These are phyloP conservation scores for Sapajus apella DNA, from an alignment of 2,113 vertebrate species.

Conservation along the genomic window DNA sequence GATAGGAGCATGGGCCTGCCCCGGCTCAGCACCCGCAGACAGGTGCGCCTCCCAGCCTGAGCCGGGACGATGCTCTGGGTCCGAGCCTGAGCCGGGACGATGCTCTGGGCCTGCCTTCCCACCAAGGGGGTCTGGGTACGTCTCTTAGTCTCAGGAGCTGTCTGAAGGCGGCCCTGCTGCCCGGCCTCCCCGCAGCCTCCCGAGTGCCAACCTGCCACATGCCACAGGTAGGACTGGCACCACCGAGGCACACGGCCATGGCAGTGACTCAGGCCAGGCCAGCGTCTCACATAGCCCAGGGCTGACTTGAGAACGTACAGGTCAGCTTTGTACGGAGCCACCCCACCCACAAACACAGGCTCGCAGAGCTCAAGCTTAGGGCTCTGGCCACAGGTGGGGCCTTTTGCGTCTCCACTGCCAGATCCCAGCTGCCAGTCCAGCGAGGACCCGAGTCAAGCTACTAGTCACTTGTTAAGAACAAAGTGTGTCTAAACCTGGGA, in stretches of 20 bases:
- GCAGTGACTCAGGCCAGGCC: not conserved
- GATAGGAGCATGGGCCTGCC: not conserved
- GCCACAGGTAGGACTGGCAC: too few species aligned
- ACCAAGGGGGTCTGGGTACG: not conserved
- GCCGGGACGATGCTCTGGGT: not conserved
- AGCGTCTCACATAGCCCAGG: fast-evolving
- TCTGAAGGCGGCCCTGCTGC: not conserved
- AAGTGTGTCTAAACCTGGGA: fast-evolving
- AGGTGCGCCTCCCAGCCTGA: too few species aligned
- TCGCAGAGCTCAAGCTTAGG: fast-evolving
- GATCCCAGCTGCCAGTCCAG: not conserved
- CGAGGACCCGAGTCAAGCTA: fast-evolving
- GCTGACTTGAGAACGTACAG: too few species aligned
- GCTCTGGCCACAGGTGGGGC: not conserved
- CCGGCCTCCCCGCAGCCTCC: not conserved
- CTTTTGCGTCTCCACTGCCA: not conserved
- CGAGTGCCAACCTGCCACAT: fast-evolving
- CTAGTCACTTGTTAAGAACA: fast-evolving
- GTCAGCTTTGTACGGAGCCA: fast-evolving
- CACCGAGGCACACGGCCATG: fast-evolving
- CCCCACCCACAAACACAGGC: fast-evolving
- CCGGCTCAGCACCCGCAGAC: not conserved
- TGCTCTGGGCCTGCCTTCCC: not conserved
- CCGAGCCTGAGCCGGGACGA: too few species aligned
- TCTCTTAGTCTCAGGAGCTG: not conserved